Base-by-base conservation (phyloP, 2,888 invertebrate genomes). In the Labia minor region DNA sequence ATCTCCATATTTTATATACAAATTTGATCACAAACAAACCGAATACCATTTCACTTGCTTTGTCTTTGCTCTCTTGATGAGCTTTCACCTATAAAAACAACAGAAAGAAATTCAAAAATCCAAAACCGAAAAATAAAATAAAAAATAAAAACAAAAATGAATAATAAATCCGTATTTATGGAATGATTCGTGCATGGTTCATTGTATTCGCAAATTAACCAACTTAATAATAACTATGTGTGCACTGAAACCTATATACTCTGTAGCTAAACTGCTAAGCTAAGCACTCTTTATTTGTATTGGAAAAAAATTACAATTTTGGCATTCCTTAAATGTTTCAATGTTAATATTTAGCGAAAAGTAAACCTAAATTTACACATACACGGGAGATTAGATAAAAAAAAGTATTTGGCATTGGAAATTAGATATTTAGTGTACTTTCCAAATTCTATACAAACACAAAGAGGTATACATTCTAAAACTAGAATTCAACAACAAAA, bases 201-300 rank as follows among this genome's bases (percentile, higher is more conserved):
- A 49, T 49, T 16, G 16, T 49, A 49, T 49, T 49, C 49, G 14
- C 49, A 49, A 8, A 49, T 49, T 49, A 3, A 10, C 3, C 49
- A 49, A 49, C 49, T 49, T 49, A n/a, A 3, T 49, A 49, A n/a
- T 49, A 49, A 49, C 49, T 49, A 49, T 49, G 49, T 49, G 49
- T 49, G 49, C 49, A 49, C 49, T 16, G 14, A 49, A 49, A 49
- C 49, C 3, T n/a, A 49, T 26, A 26, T 26, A 26, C 8, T 8
- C 26, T 26, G 11, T 33, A 49, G 49, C 6, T n/a, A 49, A 49
- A 8, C n/a, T 49, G 49, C 49, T 8, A 49, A 49, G 49, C 49
- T 8, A 49, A 49, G 49, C 49, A 49, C 49, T 49, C 49, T 49
- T 49, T n/a, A 49, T 49, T 16, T 49, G 14, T 49, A 49, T 33